A percentile compares a stretch with the other conserved stretches of the same genome.
Conservation (phyloP, 2,113 vertebrate species). For the Dendropsophus ebraccatus region DNA sequence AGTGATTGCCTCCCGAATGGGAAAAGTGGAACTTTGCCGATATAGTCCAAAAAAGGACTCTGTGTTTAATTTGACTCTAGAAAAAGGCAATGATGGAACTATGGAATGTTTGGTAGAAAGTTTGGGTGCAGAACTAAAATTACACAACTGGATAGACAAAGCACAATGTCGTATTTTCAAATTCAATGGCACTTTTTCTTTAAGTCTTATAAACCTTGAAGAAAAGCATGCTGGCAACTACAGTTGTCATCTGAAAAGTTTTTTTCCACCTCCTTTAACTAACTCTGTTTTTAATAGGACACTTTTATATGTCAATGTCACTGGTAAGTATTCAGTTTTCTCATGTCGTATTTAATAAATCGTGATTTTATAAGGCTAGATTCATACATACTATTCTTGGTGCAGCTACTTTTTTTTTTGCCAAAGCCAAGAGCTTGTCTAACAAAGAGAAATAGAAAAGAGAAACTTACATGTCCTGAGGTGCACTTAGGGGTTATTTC, state of each 20-base stretch:
- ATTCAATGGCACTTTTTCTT: constrained; percentile 66
- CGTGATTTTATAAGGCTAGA: not conserved
- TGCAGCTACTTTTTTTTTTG: not conserved
- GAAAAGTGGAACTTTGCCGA: constrained; percentile 71
- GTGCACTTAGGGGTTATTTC: too few relatives aligned
- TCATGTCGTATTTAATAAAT: not conserved
- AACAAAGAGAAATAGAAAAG: too few relatives aligned
- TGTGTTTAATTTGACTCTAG: constrained; percentile 72
- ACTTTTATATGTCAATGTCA: constrained; percentile 72
- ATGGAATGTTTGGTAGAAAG: constrained; percentile 69
- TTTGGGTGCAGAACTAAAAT: not conserved
- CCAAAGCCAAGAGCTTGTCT: too few relatives aligned
- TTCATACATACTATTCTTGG: not conserved
- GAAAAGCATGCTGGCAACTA: constrained; percentile 67
- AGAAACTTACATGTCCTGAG: too few relatives aligned
- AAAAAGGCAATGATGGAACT: constrained; percentile 63
- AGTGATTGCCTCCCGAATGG: constrained; percentile 65
- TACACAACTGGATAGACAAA: constrained; percentile 50
- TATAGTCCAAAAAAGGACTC: constrained; percentile 58
- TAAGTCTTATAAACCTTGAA: constrained; percentile 71
- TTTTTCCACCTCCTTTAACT: constrained; percentile 72
- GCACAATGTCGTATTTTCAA: constrained; percentile 63
- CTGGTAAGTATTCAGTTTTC: constrained; percentile 68
- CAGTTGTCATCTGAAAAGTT: constrained; percentile 66
- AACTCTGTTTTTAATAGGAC: constrained; percentile 61